Percentiles rank a stretch among this genome's conserved stretches.
Conservation (phyloP, 2,888 invertebrate genomes). For the Cinara cedri region DNA sequence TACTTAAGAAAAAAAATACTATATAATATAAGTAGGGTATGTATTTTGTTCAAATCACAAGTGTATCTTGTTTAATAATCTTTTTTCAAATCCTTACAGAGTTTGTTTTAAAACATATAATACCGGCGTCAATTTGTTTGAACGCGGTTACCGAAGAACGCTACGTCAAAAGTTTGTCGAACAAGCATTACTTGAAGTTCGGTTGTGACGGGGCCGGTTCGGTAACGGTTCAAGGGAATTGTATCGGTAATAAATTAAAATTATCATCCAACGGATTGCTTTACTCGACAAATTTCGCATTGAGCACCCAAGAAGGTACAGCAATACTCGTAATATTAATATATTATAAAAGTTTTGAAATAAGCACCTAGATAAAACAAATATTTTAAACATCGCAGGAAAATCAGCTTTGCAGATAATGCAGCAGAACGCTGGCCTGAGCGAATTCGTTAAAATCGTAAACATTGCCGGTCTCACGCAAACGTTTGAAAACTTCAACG, state of each 20-base stretch:
- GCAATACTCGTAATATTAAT: neutral
- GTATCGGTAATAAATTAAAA: slow-evolving; percentile 63
- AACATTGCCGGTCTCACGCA: slow-evolving; percentile 64
- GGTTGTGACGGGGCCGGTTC: slow-evolving; percentile 64
- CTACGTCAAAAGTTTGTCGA: slow-evolving; percentile 62
- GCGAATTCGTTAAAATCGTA: slow-evolving; percentile 64
- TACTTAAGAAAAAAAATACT: no score
- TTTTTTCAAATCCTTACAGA: slow-evolving; percentile 61
- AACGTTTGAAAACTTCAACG: slow-evolving; percentile 63
- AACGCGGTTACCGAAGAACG: slow-evolving; percentile 65
- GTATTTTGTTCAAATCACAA: no score
- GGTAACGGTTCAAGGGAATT: slow-evolving; percentile 62
- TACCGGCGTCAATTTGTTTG: slow-evolving; percentile 64
- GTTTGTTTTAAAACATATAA: slow-evolving; percentile 64
- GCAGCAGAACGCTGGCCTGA: slow-evolving; percentile 63
- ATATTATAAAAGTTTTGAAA: neutral
- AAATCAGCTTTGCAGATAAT: slow-evolving; percentile 64
- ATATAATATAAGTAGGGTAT: no score
- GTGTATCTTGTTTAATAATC: neutral
- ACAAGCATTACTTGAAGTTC: slow-evolving; percentile 63
- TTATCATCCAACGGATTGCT: slow-evolving; percentile 65
- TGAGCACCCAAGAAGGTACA: slow-evolving; percentile 65
- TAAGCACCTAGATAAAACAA: no score
- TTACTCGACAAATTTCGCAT: slow-evolving; percentile 64
- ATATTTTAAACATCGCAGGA: slow-evolving; percentile 61